Conservation (phyloP, 2,797 vertebrate genomes). For the Typhlichthys subterraneus region DNA sequence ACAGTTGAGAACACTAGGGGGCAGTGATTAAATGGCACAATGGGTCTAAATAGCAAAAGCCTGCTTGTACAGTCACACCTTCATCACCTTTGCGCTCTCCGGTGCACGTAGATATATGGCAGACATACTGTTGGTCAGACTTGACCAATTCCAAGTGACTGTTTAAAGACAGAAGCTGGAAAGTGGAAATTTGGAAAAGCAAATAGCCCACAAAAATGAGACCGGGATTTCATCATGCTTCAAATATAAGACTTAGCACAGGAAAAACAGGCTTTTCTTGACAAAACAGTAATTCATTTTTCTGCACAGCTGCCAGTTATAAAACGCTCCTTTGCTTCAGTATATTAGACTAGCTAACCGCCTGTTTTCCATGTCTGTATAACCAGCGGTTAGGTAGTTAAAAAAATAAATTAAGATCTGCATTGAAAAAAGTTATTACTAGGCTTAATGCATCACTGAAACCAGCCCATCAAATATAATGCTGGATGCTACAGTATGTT, state of each 20-base stretch:
- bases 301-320: constrained; percentile 1
- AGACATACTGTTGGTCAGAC: constrained; percentile 11
- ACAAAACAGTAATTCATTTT: constrained; percentile 10
- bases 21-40: background rate
- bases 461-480: too few relatives aligned
- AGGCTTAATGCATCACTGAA: too few relatives aligned
- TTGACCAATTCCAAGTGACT: constrained; percentile 27
- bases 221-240: constrained; percentile 27
- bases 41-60: background rate
- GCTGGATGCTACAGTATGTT: too few relatives aligned
- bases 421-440: too few relatives aligned
- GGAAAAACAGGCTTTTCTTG: constrained; percentile 31
- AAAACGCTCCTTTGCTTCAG: background rate
- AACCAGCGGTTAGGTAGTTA: too few relatives aligned
- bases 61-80: constrained; percentile 18
- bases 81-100: constrained; percentile 9
- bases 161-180: constrained; percentile 27
- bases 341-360: background rate
- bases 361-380: too few relatives aligned
- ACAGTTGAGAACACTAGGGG: background rate
- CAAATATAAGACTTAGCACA: constrained; percentile 22
- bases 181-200: constrained; percentile 2
- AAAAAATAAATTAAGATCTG: too few relatives aligned
- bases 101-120: constrained; percentile 29
- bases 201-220: constrained; percentile 28